Conservation (phyloP, 2,113 vertebrate genomes). For the Bos indicus region DNA sequence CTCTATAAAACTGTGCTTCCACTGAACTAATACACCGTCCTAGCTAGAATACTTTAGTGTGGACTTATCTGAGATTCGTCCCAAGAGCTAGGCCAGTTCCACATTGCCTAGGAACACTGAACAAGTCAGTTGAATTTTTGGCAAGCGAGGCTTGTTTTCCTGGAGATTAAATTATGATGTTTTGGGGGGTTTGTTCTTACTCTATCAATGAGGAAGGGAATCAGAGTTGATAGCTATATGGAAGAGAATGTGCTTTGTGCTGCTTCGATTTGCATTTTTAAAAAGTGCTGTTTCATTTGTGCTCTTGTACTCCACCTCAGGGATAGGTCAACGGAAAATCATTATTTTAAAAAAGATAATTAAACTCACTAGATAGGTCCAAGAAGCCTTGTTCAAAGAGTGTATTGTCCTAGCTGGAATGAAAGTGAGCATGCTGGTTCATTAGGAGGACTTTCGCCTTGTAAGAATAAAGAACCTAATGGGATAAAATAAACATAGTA, state of each 20-base stretch:
- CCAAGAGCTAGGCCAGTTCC: not conserved
- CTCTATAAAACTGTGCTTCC: not conserved
- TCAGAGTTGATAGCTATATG: not conserved
- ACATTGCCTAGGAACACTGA: conserved; percentile 1
- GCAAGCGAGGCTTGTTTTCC: not conserved
- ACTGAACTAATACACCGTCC: not conserved
- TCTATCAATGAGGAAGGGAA: not conserved
- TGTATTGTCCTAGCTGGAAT: not conserved
- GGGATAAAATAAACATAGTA: not conserved
- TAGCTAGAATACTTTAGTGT: not conserved
- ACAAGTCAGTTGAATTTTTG: not conserved
- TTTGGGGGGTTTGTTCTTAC: not conserved
- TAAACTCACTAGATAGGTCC: conserved; percentile 16
- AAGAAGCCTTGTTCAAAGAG: not conserved
- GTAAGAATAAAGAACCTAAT: not conserved
- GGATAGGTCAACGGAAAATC: not conserved
- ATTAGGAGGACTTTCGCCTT: conserved; percentile 16
- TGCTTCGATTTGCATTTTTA: not conserved
- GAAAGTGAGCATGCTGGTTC: not conserved
- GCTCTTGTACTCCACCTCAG: not conserved
- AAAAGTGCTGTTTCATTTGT: not conserved
- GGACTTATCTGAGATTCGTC: not conserved
- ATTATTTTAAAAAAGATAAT: not conserved
- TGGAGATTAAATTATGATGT: conserved; percentile 1
- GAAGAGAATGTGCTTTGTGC: not conserved